These are phyloP conservation scores for Brachylomia viminalis DNA, from an alignment of 2,888 invertebrate genomes.

Conservation along the genomic window DNA sequence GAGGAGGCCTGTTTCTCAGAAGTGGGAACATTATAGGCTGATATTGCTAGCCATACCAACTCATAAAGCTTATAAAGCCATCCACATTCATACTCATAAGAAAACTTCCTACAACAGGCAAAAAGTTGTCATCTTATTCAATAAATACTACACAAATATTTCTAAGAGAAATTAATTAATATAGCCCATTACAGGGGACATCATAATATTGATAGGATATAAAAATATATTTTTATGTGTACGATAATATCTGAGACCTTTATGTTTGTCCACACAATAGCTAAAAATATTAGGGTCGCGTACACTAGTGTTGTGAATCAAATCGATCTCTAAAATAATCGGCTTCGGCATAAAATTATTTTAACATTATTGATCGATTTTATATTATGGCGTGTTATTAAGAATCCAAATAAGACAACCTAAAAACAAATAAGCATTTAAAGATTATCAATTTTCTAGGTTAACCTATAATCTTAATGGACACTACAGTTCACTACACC, in stretches of 20 bases:
- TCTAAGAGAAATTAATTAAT: constrained; percentile 43
- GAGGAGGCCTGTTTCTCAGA: too few species aligned
- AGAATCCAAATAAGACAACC: not conserved
- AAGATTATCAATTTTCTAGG: not conserved
- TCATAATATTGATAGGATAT: constrained; percentile 68
- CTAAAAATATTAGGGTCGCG: constrained; percentile 69
- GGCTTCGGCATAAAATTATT: not conserved
- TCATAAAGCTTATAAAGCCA: not conserved
- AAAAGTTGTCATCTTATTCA: not conserved
- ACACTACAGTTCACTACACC: too few species aligned
- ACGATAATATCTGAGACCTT: constrained; percentile 64
- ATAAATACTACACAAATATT: constrained; percentile 8
- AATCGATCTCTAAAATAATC: not conserved
- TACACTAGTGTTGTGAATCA: constrained; percentile 44
- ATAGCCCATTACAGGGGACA: constrained; percentile 31
- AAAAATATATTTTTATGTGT: constrained; percentile 68
- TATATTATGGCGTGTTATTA: not conserved
- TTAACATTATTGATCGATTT: not conserved
- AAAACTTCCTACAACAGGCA: not conserved
- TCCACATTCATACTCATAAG: not conserved
- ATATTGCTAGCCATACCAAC: not conserved
- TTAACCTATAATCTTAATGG: too few species aligned
- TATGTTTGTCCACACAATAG: constrained; percentile 69
- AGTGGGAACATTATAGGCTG: too few species aligned
- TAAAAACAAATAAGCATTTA: not conserved